Conservation (phyloP, 2,113 vertebrate genomes). For the Cheirogaleus medius region DNA sequence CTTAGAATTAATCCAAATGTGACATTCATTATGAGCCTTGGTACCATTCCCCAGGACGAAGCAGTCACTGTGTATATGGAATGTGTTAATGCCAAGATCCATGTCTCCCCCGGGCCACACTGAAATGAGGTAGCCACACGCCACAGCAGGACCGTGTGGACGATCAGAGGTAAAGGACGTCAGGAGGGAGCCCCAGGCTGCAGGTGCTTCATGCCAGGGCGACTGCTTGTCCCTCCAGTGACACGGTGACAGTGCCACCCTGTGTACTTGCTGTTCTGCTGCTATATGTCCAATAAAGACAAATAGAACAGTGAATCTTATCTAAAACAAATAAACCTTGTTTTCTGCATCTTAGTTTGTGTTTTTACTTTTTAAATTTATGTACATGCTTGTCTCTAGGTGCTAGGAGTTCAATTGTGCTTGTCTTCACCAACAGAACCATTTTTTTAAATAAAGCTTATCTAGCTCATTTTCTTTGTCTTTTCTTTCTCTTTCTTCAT, state of each 20-base stretch:
- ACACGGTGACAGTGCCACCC: neutral
- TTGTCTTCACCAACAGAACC: neutral
- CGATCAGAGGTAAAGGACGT: fast-evolving
- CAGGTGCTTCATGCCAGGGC: too few relatives aligned
- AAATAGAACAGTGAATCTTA: neutral
- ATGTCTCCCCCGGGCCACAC: neutral
- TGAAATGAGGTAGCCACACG: fast-evolving
- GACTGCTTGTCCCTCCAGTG: neutral
- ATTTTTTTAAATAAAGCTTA: neutral
- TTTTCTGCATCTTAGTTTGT: neutral
- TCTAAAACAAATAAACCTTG: neutral
- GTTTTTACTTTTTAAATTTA: neutral
- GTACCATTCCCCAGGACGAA: neutral
- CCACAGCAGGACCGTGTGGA: neutral
- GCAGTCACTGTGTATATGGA: neutral
- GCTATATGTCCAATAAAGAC: neutral
- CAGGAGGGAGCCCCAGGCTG: neutral
- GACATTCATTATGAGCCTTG: neutral
- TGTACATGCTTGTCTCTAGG: neutral
- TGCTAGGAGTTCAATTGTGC: neutral
- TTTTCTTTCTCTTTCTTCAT: conserved; percentile 18
- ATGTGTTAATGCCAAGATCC: neutral
- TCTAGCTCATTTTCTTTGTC: neutral
- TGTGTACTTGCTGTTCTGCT: neutral
- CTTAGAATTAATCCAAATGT: neutral